Evolutionary conservation across 2,888 invertebrate genomes (phyloP), one percentile per base, ranked within the genome.

Genomic region (Marronus borbonicus): DNA sequence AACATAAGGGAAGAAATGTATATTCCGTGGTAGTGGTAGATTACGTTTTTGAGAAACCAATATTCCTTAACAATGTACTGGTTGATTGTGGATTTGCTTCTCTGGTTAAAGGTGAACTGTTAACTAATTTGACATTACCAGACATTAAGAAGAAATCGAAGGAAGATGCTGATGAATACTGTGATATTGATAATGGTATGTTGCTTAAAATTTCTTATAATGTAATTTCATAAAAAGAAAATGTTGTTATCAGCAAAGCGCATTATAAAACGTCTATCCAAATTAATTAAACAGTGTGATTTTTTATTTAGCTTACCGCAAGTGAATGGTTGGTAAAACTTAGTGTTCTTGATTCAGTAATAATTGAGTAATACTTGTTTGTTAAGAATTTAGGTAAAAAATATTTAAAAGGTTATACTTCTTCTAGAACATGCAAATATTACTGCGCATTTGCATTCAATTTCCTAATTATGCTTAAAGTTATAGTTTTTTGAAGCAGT

Each of bases 21-120:
- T 92, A 91, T 85, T 89, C 89, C 0, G 87, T 92, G 1, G 84
- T 88, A 20, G 81, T 92, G 14, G 86, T 91, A 69, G 91, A 92
- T 80, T 90, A 90, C 1, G 88, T 86, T 69, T 83, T 84, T 0
- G 85, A 87, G 1, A 82, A 87, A 58, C 89, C 90, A 80, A 70
- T 90, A 2, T 80, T 90, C 3, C 86, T 92, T n/a, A 92, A 92
- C 82, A 85, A 89, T 78, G 81, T 88, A 58, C 86, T 92, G 84
- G 84, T 92, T 3, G 90, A 91, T 72, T 86, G 89, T 3, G 91
- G 91, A 82, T 86, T 90, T 76, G 92, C 90, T 7, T 80, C 84
- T 81, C 39, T 79, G 7, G 80, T 81, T 39, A 68, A 79, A 5
- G 81, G 82, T 7, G 83, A 85, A 72, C 72, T 72, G 24, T 64